These are phyloP conservation scores for Aphodius sticticus DNA, from an alignment of 2,888 invertebrate species.

Conservation along the genomic window DNA sequence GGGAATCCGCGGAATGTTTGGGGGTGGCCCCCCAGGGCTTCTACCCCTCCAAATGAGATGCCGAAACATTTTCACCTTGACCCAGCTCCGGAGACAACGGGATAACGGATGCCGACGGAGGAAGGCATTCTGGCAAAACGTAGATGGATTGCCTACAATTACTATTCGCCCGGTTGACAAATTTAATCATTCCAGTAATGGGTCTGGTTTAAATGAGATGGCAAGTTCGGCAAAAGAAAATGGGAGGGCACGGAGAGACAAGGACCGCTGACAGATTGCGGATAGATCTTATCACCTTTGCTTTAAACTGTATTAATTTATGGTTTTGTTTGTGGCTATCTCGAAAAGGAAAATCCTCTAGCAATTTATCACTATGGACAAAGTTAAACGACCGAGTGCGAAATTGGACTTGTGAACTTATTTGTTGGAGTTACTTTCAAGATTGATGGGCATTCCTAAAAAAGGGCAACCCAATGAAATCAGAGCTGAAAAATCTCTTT, in stretches of 20 bases:
- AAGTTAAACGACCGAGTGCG: neutral
- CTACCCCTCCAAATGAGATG: neutral
- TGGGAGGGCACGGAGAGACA: neutral
- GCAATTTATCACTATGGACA: neutral
- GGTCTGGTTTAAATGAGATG: neutral
- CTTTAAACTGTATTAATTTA: neutral
- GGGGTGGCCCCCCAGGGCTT: neutral
- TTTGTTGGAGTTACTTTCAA: neutral
- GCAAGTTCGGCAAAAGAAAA: neutral
- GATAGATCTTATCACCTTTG: neutral
- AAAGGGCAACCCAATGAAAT: too few species aligned
- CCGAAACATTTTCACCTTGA: neutral
- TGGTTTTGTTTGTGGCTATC: neutral
- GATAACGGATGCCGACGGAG: neutral
- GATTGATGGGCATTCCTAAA: neutral
- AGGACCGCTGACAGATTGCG: neutral
- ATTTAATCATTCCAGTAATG: neutral
- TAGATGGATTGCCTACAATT: neutral
- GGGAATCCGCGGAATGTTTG: neutral
- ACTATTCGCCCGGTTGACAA: neutral
- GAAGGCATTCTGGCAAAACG: neutral
- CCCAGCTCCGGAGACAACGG: neutral
- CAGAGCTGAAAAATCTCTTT: too few species aligned
- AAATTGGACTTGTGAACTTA: neutral
- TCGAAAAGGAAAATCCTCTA: neutral